Conservation (phyloP, 2,888 invertebrate species). For the Drosophila prolongata region DNA sequence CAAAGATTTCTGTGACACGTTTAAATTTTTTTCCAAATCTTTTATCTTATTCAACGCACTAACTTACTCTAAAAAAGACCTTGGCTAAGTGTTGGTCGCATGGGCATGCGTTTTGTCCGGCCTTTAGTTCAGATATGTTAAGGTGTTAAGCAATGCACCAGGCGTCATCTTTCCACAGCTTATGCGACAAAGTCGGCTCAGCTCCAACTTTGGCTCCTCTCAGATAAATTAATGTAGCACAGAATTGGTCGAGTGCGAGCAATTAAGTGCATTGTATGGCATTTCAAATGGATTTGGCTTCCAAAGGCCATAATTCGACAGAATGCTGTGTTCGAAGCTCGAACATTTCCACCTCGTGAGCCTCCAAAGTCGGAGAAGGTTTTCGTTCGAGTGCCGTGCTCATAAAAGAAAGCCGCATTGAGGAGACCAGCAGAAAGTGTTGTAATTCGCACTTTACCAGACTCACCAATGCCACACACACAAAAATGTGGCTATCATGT, state of each 20-base stretch:
- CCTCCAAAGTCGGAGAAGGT: neutral
- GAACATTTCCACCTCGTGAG: slow-evolving; percentile 1
- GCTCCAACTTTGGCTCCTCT: neutral
- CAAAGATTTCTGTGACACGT: too few relatives aligned
- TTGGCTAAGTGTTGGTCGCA: too few relatives aligned
- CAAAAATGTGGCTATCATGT: slow-evolving; percentile 55
- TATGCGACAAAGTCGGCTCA: neutral
- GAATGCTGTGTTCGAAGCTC: slow-evolving; percentile 9
- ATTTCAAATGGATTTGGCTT: slow-evolving; percentile 61
- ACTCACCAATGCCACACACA: slow-evolving; percentile 23
- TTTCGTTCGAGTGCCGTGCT: slow-evolving; percentile 12
- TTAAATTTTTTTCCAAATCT: too few relatives aligned
- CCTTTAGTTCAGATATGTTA: too few relatives aligned
- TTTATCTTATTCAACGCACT: too few relatives aligned
- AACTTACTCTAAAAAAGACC: too few relatives aligned
- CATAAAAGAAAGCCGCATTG: slow-evolving; percentile 43
- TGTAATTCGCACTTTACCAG: slow-evolving; percentile 69
- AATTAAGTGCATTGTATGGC: slow-evolving; percentile 62
- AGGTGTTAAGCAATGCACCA: neutral
- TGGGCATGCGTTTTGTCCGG: too few relatives aligned
- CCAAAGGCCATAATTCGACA: slow-evolving; percentile 46
- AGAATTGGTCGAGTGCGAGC: slow-evolving; percentile 38
- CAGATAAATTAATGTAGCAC: neutral
- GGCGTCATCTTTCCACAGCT: neutral
- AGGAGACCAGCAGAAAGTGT: slow-evolving; percentile 57